These are phyloP conservation scores for Sciaenops ocellatus DNA, from an alignment of 2,797 vertebrate species.

Conservation along the genomic window DNA sequence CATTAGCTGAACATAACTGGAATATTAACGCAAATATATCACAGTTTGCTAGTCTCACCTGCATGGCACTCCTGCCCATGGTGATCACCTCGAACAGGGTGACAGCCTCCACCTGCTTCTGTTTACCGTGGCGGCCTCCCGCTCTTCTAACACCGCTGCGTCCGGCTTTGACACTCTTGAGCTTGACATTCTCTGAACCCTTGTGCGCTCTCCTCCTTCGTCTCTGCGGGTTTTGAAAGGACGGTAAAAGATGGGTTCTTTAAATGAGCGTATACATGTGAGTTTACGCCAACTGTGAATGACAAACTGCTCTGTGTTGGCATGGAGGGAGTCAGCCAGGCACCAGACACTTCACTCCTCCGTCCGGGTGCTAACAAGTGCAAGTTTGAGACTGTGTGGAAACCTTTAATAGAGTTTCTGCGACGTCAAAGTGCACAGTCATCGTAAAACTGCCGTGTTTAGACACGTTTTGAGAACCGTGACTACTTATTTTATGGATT, in stretches of 20 bases:
- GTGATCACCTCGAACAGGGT: constrained; percentile 94
- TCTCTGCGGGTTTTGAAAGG: constrained; percentile 75
- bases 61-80: constrained; percentile 92
- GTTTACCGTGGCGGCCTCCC: constrained; percentile 51
- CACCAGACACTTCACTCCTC: not conserved
- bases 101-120: constrained; percentile 87
- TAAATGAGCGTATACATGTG: not conserved
- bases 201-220: constrained; percentile 82
- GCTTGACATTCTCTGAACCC: constrained; percentile 86
- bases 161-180: constrained; percentile 73
- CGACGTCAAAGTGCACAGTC: too few species aligned
- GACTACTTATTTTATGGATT: too few species aligned
- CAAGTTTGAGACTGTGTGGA: too few species aligned
- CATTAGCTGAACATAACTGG: not conserved
- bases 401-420: too few species aligned
- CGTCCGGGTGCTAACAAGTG: not conserved
- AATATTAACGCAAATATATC: not conserved
- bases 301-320: not conserved
- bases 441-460: too few species aligned
- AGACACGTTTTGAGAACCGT: too few species aligned
- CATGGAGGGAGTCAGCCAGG: not conserved
- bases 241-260: not conserved
- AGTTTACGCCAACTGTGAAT: not conserved
- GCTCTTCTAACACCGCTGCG: constrained; percentile 44
- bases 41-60: constrained; percentile 78